Evolutionary conservation across 2,797 vertebrate species (phyloP).

Genomic region (Argyrosomus regius): DNA sequence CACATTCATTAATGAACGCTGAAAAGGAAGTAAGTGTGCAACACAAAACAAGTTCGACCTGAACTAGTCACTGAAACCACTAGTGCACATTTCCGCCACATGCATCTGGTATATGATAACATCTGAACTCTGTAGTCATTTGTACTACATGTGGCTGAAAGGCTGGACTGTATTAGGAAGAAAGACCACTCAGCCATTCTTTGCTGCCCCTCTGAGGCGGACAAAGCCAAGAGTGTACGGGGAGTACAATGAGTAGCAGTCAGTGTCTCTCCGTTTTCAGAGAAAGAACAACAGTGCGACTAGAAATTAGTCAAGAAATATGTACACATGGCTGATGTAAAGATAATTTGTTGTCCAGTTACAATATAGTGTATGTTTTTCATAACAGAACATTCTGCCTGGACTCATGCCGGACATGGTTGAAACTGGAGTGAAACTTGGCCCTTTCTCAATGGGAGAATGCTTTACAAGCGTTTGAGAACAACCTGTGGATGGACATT

Average conservation of each 20-base stretch:
- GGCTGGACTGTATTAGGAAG: slow-evolving; percentile 35
- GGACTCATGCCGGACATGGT: too few species aligned
- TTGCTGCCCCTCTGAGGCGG: slow-evolving; percentile 33
- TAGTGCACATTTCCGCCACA: neutral
- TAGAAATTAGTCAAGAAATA: neutral
- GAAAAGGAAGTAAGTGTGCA: neutral
- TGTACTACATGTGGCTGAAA: slow-evolving; percentile 29
- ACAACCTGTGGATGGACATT: neutral
- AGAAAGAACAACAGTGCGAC: neutral
- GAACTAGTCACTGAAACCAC: neutral
- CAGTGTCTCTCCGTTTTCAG: slow-evolving; percentile 45
- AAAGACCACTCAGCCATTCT: slow-evolving; percentile 37
- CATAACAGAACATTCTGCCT: neutral
- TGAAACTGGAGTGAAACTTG: too few species aligned
- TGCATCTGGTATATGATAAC: neutral
- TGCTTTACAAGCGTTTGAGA: neutral
- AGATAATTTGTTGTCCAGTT: neutral
- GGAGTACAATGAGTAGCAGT: slow-evolving; percentile 71
- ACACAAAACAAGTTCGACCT: neutral
- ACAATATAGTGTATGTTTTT: neutral
- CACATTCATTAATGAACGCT: neutral
- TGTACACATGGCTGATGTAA: neutral
- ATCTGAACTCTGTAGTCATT: neutral
- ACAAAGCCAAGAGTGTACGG: slow-evolving; percentile 72
- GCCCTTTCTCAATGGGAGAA: neutral